Evolutionary conservation across 1,140 invertebrate genomes (phyloP).

Genomic region (Drosophila nikananu): DNA sequence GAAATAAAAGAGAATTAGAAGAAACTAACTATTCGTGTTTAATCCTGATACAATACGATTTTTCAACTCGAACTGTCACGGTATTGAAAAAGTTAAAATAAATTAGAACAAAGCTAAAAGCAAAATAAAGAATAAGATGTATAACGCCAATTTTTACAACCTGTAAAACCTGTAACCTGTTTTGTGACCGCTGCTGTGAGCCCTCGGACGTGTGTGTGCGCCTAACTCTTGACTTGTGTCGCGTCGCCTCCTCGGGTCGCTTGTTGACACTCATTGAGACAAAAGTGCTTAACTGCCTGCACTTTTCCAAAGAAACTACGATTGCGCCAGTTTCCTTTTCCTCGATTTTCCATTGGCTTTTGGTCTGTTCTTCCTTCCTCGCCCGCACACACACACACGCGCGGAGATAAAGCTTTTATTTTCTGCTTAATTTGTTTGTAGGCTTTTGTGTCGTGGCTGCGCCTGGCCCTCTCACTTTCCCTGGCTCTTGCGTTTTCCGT

Average conservation of each 20-base stretch:
- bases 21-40: too few species aligned
- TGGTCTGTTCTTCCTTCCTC: slow-evolving; percentile 5
- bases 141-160: background rate
- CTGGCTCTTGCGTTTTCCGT: background rate
- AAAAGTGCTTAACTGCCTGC: slow-evolving; percentile 82
- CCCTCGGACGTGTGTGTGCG: slow-evolving; percentile 21
- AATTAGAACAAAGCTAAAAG: background rate
- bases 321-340: slow-evolving; percentile 36
- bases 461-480: background rate
- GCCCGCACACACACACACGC: slow-evolving; percentile 23
- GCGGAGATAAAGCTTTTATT: slow-evolving; percentile 66
- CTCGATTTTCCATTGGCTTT: slow-evolving; percentile 39
- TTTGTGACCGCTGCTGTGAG: slow-evolving; percentile 9
- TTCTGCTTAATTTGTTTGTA: slow-evolving; percentile 80
- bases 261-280: slow-evolving; percentile 84
- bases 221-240: slow-evolving; percentile 55
- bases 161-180: too few species aligned
- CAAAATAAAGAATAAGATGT: background rate
- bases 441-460: slow-evolving; percentile 54
- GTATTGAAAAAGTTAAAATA: background rate
- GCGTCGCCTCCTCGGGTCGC: slow-evolving; percentile 51
- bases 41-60: too few species aligned
- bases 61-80: too few species aligned
- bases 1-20: too few species aligned
- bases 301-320: slow-evolving; percentile 64